A percentile compares a stretch with the other conserved stretches of the same genome.
These are phyloP conservation scores for Anser brachyrhynchus DNA, from an alignment of 2,113 vertebrate genomes.

Conservation along the genomic window DNA sequence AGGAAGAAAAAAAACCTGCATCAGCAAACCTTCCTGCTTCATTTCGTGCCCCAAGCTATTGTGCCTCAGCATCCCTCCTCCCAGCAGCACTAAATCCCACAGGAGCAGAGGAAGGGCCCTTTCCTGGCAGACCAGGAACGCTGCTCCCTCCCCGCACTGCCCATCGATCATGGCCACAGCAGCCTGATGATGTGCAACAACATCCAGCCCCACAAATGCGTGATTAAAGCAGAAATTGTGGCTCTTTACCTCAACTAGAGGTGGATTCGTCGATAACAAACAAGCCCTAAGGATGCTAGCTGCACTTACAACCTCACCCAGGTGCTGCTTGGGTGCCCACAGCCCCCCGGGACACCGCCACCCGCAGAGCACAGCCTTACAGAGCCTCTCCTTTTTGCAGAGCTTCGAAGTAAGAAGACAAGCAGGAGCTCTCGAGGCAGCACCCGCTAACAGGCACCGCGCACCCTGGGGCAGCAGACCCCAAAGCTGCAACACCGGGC, in stretches of 20 bases:
- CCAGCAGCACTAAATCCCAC: neutral
- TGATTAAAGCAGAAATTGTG: rapidly evolving
- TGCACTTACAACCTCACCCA: neutral
- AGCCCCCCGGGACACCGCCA: neutral
- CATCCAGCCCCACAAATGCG: rapidly evolving
- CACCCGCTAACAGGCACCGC: neutral
- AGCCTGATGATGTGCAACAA: neutral
- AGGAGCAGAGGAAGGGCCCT: rapidly evolving
- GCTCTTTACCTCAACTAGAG: neutral
- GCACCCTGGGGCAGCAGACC: neutral
- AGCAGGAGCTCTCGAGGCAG: rapidly evolving
- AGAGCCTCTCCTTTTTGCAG: constrained; percentile 40
- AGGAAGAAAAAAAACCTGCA: neutral
- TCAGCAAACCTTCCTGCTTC: neutral
- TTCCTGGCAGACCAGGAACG: neutral
- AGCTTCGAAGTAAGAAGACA: constrained; percentile 66
- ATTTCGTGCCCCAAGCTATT: neutral
- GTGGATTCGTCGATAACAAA: neutral
- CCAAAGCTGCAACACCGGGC: rapidly evolving
- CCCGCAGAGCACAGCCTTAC: neutral
- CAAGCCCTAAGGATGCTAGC: neutral
- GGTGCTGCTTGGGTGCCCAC: neutral
- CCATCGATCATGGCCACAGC: rapidly evolving
- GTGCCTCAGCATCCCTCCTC: neutral
- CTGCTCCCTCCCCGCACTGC: neutral